Conservation (phyloP, 2,797 vertebrate genomes). For the Pseudomugil tenellus region DNA sequence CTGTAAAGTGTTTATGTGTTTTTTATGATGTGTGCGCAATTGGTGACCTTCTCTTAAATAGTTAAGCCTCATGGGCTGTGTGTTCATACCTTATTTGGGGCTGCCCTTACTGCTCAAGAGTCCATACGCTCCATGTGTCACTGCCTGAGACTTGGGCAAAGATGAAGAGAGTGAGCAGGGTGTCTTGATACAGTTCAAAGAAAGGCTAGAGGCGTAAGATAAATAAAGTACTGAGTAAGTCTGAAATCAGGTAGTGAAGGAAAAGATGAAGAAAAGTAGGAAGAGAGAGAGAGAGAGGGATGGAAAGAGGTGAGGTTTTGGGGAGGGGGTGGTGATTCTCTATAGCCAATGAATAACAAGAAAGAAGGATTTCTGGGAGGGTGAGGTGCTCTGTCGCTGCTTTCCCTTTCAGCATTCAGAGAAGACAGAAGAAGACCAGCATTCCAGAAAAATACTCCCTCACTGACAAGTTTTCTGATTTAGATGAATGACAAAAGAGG, state of each 20-base stretch:
- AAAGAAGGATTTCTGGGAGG: constrained; percentile 72
- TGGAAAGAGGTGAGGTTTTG: constrained; percentile 69
- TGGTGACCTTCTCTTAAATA: constrained; percentile 65
- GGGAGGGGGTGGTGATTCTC: constrained; percentile 71
- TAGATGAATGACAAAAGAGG: constrained; percentile 18
- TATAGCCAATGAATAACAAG: constrained; percentile 78
- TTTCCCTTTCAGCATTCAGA: constrained; percentile 39
- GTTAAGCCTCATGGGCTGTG: constrained; percentile 56
- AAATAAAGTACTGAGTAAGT: constrained; percentile 10
- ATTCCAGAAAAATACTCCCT: constrained; percentile 14
- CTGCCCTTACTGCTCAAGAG: constrained; percentile 62
- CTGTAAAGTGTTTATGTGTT: constrained; percentile 1
- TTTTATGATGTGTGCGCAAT: constrained; percentile 40
- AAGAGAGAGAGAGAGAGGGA: constrained; percentile 52
- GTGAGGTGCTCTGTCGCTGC: constrained; percentile 60
- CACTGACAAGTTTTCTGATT: constrained; percentile 5
- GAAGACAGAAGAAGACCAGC: constrained; percentile 35
- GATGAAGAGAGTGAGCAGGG: constrained; percentile 40
- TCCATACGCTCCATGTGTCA: constrained; percentile 74
- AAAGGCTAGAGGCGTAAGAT: constrained; percentile 12
- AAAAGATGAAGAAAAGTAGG: constrained; percentile 26
- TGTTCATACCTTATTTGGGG: constrained; percentile 83
- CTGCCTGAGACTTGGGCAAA: constrained; percentile 62
- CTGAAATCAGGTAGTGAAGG: constrained; percentile 37
- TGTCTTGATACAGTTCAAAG: constrained; percentile 36